phyloP scores from a whole-genome alignment of 1,140 invertebrate species.

The Glomeris maerens region DNA sequence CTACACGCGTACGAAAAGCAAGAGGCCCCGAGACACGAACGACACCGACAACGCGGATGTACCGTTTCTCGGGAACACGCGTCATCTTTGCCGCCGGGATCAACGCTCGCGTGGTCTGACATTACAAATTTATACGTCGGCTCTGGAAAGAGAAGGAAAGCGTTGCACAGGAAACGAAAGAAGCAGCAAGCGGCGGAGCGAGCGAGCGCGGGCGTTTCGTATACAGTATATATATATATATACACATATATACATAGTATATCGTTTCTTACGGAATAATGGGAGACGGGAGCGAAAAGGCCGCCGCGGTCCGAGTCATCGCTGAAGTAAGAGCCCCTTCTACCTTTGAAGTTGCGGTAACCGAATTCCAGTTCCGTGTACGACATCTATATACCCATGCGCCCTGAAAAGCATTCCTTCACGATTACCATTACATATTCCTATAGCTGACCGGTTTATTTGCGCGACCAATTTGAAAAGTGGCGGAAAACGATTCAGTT shows the following conservation, averaged over 20 bases:
- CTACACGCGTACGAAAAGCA: slow-evolving; percentile 1
- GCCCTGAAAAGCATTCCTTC: no score
- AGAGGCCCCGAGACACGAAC: neutral
- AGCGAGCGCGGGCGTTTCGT: no score
- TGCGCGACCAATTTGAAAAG: no score
- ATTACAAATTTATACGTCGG: slow-evolving; percentile 9
- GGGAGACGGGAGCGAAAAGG: slow-evolving; percentile 8
- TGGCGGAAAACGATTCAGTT: no score
- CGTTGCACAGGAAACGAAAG: slow-evolving; percentile 3
- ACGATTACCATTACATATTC: no score
- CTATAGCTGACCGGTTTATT: no score
- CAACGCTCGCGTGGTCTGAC: neutral
- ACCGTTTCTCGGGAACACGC: slow-evolving; percentile 10
- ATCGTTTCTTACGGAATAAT: no score
- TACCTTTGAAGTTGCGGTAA: slow-evolving; percentile 43
- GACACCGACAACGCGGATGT: neutral
- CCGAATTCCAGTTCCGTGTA: slow-evolving; percentile 79
- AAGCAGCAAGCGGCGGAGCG: neutral
- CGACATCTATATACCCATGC: no score
- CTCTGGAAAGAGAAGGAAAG: slow-evolving; percentile 7
- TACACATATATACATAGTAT: slow-evolving; percentile 5
- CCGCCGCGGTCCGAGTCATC: slow-evolving; percentile 18
- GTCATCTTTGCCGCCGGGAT: slow-evolving; percentile 7
- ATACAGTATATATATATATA: slow-evolving; percentile 6
- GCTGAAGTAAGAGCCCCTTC: slow-evolving; percentile 48